Percentiles rank a stretch among this genome's conserved stretches.
Evolutionary conservation across 2,113 vertebrate species (phyloP).

Genomic region (Felis chaus): DNA sequence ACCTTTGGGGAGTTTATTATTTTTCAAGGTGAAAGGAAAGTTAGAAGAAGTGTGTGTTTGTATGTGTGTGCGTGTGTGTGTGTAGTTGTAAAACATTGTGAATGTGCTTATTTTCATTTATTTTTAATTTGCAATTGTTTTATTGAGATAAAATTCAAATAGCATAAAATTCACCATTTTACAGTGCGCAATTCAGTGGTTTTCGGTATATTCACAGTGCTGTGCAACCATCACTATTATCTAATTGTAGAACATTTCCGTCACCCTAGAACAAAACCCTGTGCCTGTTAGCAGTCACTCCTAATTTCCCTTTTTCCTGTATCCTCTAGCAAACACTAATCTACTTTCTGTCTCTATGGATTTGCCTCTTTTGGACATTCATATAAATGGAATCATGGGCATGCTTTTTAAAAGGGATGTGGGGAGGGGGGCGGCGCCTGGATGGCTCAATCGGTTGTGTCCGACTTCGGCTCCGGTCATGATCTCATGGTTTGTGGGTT

Average conservation of each 20-base stretch:
- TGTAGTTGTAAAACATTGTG: background rate
- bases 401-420: background rate
- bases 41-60: background rate
- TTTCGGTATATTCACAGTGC: constrained; percentile 21
- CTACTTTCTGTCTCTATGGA: constrained; percentile 28
- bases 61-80: background rate
- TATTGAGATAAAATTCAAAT: constrained; percentile 34
- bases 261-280: background rate
- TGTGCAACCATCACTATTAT: background rate
- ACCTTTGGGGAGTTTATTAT: background rate
- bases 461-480: too few relatives aligned
- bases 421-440: too few relatives aligned
- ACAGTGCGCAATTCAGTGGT: background rate
- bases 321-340: constrained; percentile 1
- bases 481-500: too few relatives aligned
- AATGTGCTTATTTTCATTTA: background rate
- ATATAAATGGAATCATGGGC: background rate
- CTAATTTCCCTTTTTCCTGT: background rate
- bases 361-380: constrained; percentile 26
- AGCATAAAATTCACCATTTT: background rate
- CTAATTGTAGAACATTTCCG: constrained; percentile 51
- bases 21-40: constrained; percentile 37
- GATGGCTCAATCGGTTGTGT: too few relatives aligned
- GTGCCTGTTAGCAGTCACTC: constrained; percentile 17
- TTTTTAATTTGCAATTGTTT: constrained; percentile 5